Base-by-base conservation (phyloP, 2,113 vertebrate genomes). In the Lophotis ruficrista region DNA sequence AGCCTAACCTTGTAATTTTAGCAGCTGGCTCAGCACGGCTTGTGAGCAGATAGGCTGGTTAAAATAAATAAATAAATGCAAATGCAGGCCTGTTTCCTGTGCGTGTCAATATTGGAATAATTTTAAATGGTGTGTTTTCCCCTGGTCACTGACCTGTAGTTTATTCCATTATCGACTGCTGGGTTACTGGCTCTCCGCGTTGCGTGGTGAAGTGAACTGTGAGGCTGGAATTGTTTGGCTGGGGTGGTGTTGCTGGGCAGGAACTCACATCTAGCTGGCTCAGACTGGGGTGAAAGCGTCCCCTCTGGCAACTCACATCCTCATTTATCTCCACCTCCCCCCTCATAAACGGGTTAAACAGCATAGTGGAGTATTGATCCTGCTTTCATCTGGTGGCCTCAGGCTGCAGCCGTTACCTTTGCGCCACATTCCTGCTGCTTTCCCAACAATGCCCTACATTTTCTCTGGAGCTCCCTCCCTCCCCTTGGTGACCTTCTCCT, bases 121-220 rank as follows among this genome's bases (percentile, higher is more conserved):
- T 85, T 96, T 68, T 95, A 96, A 97, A 93, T 95, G 83, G 93
- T 95, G 89, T 94, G 87, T 95, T 96, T 96, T 97, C 81, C 94
- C 78, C 89, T 94, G 96, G 94, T 94, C 93, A 33, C 89, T 96
- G 96, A 96, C 96, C 96, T 96, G 87, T 93, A 72, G 96, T 95
- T 96, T 97, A 94, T 97, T 94, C 94, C 92, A 94, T 96, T 97
- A 96, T 92, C 20, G 58, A 93, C 93, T 94, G 95, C 94, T 87
- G 95, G 87, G 89, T 94, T 97, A 77, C 87, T 95, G 94, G 94
- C 94, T 94, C 91, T 94, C 85, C 89, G 75, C 86, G 10, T 73
- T 77, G 87, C 72, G 89, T 78, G 92, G 89, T 58, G 79, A 92
- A 96, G 93, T 89, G 94, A 95, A 83, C 90, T 80, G 93, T 85